A percentile compares a stretch with the other conserved stretches of the same genome.
phyloP scores from a whole-genome alignment of 2,888 invertebrate genomes.

The Chrysolina oricalcia region DNA sequence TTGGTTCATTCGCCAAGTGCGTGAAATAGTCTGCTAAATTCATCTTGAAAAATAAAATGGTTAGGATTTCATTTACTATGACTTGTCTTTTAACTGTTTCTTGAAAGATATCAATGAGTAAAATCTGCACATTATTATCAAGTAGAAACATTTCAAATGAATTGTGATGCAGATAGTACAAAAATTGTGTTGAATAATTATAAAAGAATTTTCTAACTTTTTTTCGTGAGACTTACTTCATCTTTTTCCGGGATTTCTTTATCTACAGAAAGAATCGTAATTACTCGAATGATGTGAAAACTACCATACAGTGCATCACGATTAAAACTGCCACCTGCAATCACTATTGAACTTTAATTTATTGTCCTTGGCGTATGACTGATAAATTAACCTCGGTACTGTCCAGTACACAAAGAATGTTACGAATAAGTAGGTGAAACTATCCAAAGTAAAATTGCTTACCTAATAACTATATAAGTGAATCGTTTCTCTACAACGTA shows the following conservation, averaged over 20 bases:
- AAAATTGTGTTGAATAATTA: neutral
- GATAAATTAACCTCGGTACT: slow-evolving; percentile 1
- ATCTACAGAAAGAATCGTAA: neutral
- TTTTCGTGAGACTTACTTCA: neutral
- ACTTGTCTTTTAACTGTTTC: too few relatives aligned
- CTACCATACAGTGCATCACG: neutral
- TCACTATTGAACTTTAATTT: slow-evolving; percentile 7
- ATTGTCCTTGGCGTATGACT: slow-evolving; percentile 6
- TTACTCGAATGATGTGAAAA: neutral
- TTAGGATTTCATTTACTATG: too few relatives aligned
- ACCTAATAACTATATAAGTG: slow-evolving; percentile 13
- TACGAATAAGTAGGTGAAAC: slow-evolving; percentile 7
- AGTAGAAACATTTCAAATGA: neutral
- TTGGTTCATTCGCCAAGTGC: too few relatives aligned
- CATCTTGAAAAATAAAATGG: too few relatives aligned
- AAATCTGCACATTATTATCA: too few relatives aligned
- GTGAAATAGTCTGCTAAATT: too few relatives aligned
- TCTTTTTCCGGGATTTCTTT: neutral
- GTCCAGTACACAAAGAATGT: slow-evolving; percentile 7
- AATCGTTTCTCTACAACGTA: neutral
- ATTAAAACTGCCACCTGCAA: slow-evolving; percentile 16
- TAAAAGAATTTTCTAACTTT: neutral
- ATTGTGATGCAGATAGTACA: neutral
- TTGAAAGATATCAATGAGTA: too few relatives aligned
- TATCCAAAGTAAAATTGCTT: slow-evolving; percentile 9